Conservation (phyloP, 2,888 invertebrate genomes). For the Plebejus anna region DNA sequence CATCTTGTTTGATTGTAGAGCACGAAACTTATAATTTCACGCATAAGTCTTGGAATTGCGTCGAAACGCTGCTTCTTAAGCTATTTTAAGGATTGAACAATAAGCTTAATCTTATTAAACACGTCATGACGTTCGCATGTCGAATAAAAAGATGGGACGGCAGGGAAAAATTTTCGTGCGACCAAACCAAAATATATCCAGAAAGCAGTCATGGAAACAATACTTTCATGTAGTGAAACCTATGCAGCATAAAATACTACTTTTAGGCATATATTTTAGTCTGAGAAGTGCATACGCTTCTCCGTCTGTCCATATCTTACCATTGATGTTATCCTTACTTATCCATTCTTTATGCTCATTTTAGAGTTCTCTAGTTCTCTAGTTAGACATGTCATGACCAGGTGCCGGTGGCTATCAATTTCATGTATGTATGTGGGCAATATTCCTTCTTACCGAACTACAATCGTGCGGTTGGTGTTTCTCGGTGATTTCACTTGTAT, state of each 20-base stretch:
- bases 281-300: not conserved
- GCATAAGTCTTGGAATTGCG: slow-evolving; percentile 15
- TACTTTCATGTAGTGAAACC: not conserved
- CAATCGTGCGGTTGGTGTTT: not conserved
- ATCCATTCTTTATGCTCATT: not conserved
- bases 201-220: not conserved
- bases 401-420: not conserved
- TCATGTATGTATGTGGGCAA: not conserved
- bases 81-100: slow-evolving; percentile 9
- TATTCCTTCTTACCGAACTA: not conserved
- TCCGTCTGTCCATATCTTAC: not conserved
- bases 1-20: not conserved
- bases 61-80: slow-evolving; percentile 10
- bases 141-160: not conserved
- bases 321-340: not conserved
- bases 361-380: not conserved
- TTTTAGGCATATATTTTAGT: not conserved
- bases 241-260: slow-evolving; percentile 15
- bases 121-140: not conserved
- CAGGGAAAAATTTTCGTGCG: slow-evolving; percentile 18
- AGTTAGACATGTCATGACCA: not conserved
- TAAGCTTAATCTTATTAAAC: not conserved
- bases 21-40: not conserved
- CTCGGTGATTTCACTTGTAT: not conserved
- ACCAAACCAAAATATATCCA: not conserved